Base-by-base conservation (phyloP, 2,888 invertebrate species). In the Ormyrus thymus region DNA sequence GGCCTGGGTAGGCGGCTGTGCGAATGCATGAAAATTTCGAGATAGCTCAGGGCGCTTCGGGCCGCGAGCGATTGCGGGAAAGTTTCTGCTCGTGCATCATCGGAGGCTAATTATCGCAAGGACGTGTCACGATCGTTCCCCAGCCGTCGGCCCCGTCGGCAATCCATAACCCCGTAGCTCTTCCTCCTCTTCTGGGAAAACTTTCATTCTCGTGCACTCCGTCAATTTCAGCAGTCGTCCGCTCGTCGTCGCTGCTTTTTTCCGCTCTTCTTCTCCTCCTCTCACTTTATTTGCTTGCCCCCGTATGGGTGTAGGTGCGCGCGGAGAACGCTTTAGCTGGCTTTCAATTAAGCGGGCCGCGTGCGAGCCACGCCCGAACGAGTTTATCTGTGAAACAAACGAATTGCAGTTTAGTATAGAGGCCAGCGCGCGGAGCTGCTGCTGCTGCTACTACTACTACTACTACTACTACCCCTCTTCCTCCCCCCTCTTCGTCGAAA, bases 331-430 rank as follows among this genome's bases (percentile, higher is more conserved):
- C 70, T 73, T 81, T 62, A 64, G 55, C 62, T 80, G 70, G 83
- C 81, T 85, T 84, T 85, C 84, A 84, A 85, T 85, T 83, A 84
- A 80, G 72, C 64, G 15, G 50, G 45, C 51, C 68, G 68, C 61
- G 46, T 59, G 65, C 68, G 76, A 81, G 81, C 77, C 80, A 81
- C 82, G 82, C 81, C 81, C 79, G 76, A 69, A 79, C 79, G 80
- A 78, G 82, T 80, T 82, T 84, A 86, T 85, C 86, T 85, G 85
- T 81, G 85, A 86, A 86, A 85, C 81, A 86, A 86, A 84, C 81
- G 76, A 82, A 81, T 83, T 64, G 72, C 51, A 78, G 72, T 80
- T 80, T 80, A 80, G 70, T 71, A 29, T 29, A 56, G n/a, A 51
- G 59, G n/a, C 7, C 8, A 9, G 62, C 43, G 65, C 11, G 50